Base-by-base conservation (phyloP, 2,797 vertebrate genomes). In the Pseudochirops corinnae region DNA sequence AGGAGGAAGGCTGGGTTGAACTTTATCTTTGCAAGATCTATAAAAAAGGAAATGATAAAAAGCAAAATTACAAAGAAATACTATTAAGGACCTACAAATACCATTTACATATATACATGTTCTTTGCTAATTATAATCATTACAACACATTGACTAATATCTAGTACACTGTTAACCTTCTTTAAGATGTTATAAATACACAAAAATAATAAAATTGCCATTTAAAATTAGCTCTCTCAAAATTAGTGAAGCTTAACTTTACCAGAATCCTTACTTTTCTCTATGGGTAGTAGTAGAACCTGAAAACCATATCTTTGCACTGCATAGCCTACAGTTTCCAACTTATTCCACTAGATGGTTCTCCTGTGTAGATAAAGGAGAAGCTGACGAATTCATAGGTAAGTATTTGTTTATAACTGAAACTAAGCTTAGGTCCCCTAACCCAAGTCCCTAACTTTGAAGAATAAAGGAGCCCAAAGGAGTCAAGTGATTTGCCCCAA, bases 331-430 rank as follows among this genome's bases (percentile, higher is more conserved):
- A 93, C 74, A 96, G 95, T 96, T 95, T 96, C 92, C 90, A 56
- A 57, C 62, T 91, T 92, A 12, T 1, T 90, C 94, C 96, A 97
- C 94, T 55, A 97, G 97, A 91, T 94, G 96, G 96, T 53, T 95
- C 10, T 90, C 56, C 91, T 50, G 50, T 56, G 55, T 56, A 93
- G 33, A 90, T 95, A 29, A 92, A n/a, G 39, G 33, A 67, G 14
- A 82, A 82, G 7, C n/a, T 82, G 6, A 39, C 16, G 3, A 46
- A 82, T 46, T 46, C 39, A 46, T 46, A 82, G 39, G 10, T 6
- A 46, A 21, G 67, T 24, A 7, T 39, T 21, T 46, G n/a, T n/a
- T 74, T 74, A 10, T 10, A 46, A 82, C 74, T 46, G 39, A 7
- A 82, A 74, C 6, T 67, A 1, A 14, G 33, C 53, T 55, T 55